These are phyloP conservation scores for Leontocebus nigricollis DNA, from an alignment of 2,797 vertebrate species.

Conservation along the genomic window DNA sequence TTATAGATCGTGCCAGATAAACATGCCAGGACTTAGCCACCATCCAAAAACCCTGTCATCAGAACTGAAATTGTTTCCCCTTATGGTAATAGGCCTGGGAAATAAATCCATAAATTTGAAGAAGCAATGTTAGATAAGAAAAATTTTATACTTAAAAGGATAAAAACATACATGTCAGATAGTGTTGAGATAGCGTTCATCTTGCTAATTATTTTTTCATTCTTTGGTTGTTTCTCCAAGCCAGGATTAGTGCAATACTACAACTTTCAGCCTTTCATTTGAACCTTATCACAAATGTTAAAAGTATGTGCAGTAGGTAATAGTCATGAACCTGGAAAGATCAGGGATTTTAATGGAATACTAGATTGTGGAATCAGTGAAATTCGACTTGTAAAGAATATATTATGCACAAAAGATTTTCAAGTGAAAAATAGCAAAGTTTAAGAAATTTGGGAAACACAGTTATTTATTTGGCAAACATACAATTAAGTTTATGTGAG, in stretches of 20 bases:
- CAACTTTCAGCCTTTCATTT: slow-evolving; percentile 24
- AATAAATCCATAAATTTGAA: slow-evolving; percentile 66
- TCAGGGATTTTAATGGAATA: neutral
- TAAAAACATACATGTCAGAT: slow-evolving; percentile 36
- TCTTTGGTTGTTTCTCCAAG: slow-evolving; percentile 12
- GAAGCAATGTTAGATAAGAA: slow-evolving; percentile 43
- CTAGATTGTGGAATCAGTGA: neutral
- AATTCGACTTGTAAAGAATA: neutral
- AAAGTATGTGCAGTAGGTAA: neutral
- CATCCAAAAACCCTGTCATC: slow-evolving; percentile 54
- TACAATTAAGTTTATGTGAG: neutral
- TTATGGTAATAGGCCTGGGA: slow-evolving; percentile 55
- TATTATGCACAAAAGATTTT: slow-evolving; percentile 8
- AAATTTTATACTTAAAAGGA: slow-evolving; percentile 60
- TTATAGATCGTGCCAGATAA: slow-evolving; percentile 48
- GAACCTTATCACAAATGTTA: neutral
- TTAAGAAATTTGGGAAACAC: neutral
- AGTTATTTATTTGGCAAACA: neutral
- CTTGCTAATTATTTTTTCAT: slow-evolving; percentile 43
- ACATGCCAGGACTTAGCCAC: slow-evolving; percentile 43
- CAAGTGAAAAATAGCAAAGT: slow-evolving; percentile 19
- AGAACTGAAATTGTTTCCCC: slow-evolving; percentile 57
- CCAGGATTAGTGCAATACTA: neutral
- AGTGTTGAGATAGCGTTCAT: slow-evolving; percentile 51
- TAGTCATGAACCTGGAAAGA: neutral